Base-by-base conservation (phyloP, 2,113 vertebrate species). In the Buteo buteo region DNA sequence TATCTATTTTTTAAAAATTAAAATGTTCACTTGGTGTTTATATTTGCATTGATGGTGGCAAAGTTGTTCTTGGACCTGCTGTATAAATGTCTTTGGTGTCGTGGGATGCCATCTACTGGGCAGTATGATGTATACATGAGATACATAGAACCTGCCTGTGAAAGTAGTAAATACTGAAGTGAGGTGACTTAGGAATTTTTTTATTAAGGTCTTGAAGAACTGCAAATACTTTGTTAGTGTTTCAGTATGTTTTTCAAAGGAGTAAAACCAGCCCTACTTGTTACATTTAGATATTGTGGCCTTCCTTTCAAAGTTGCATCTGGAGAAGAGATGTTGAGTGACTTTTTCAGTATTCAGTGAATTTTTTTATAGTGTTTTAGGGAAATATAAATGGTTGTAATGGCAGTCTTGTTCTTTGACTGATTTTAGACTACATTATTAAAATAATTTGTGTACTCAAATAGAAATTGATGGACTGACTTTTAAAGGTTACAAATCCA, bases 111-210 rank as follows among this genome's bases (percentile, higher is more conserved):
- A 32, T 69, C 45, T 80, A 2, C 50, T 71, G 50, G 62, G 20
- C 26, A 62, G 6, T 67, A 4, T 21, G 45, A 15, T 47, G 11
- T 44, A 26, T 9, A 2, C 38, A 5, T 7, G 16, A 71, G 29
- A 13, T 18, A 4, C 0, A 0, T n/a, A 50, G 15, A 31, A 31
- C 9, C 22, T 65, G 28, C 17, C 16, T 44, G 10, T 25, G 11
- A 40, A 22, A 70, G 26, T 4, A 52, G 7, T 64, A 79, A 73
- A 36, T 42, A 11, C 16, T n/a, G 6, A 57, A 89, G 25, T 38
- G 70, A 77, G 26, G 24, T 25, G 50, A 19, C 5, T 29, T 67
- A 32, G 12, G 19, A 36, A 9, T 44, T 24, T 62, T 77, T 72
- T 58, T 0, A 19, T 52, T 82, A 78, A 73, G 49, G 13, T 50